These are phyloP conservation scores for Tychaedon coryphoeus DNA, from an alignment of 2,113 vertebrate genomes.

Conservation along the genomic window DNA sequence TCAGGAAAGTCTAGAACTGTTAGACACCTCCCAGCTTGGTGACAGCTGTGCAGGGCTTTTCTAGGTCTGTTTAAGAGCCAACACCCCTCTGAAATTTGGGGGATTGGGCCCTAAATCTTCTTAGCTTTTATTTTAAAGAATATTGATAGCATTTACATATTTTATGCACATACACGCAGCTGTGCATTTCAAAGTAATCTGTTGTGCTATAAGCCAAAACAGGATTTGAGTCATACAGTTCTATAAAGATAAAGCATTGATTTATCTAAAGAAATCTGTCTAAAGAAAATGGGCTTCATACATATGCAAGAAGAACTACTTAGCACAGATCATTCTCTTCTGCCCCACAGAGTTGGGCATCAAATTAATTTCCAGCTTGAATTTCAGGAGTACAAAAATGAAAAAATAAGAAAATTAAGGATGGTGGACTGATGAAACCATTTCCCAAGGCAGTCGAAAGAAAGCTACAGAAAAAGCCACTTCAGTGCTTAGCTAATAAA, in stretches of 20 bases:
- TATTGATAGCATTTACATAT: neutral
- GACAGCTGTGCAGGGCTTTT: neutral
- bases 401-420: neutral
- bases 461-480: neutral
- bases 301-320: neutral
- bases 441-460: neutral
- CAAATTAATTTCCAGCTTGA: neutral
- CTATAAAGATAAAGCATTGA: slow-evolving; percentile 31
- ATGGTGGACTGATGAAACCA: neutral
- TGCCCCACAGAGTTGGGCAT: neutral
- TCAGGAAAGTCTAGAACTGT: neutral
- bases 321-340: neutral
- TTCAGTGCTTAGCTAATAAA: neutral
- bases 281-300: slow-evolving; percentile 10
- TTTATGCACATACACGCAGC: neutral
- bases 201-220: slow-evolving; percentile 16
- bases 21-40: neutral
- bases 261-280: slow-evolving; percentile 22
- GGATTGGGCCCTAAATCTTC: neutral
- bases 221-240: neutral
- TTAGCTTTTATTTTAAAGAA: neutral
- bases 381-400: neutral
- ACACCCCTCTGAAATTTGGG: neutral
- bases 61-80: neutral
- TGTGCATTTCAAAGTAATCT: slow-evolving; percentile 39